Evolutionary conservation across 2,888 invertebrate genomes (phyloP).

Genomic region (Lithophane ornitopus): DNA sequence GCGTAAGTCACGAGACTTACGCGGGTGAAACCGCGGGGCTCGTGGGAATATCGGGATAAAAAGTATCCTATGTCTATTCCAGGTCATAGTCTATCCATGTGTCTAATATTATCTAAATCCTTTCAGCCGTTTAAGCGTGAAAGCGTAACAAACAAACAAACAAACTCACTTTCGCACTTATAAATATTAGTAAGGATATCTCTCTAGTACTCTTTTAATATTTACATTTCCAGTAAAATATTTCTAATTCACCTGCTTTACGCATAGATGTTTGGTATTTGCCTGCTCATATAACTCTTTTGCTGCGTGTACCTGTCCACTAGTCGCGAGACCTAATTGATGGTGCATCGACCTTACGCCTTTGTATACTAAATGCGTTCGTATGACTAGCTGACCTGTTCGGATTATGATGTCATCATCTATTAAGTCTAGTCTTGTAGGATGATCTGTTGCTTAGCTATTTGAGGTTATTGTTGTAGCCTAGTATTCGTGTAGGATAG

Average conservation of each 20-base stretch:
- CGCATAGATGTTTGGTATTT: background rate
- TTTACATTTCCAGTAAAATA: background rate
- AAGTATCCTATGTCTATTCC: no score
- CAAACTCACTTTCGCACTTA: no score
- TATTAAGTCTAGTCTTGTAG: slow-evolving; percentile 11
- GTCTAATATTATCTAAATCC: no score
- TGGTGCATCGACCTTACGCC: slow-evolving; percentile 57
- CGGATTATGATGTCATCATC: slow-evolving; percentile 52
- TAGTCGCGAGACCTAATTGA: slow-evolving; percentile 54
- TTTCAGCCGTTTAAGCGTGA: no score
- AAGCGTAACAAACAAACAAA: no score
- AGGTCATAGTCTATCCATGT: no score
- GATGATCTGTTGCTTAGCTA: slow-evolving; percentile 9
- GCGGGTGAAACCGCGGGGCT: no score
- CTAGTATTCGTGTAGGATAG: background rate
- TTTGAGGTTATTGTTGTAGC: background rate
- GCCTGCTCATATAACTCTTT: slow-evolving; percentile 4
- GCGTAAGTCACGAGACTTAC: no score
- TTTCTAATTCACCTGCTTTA: background rate
- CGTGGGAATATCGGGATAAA: no score
- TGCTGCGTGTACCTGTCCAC: slow-evolving; percentile 12
- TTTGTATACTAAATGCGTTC: slow-evolving; percentile 37
- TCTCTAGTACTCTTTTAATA: background rate
- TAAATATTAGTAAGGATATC: no score
- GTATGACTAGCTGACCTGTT: slow-evolving; percentile 33